These are phyloP conservation scores for Ceratoteleas bidentatus DNA, from an alignment of 1,140 invertebrate genomes.

Conservation along the genomic window DNA sequence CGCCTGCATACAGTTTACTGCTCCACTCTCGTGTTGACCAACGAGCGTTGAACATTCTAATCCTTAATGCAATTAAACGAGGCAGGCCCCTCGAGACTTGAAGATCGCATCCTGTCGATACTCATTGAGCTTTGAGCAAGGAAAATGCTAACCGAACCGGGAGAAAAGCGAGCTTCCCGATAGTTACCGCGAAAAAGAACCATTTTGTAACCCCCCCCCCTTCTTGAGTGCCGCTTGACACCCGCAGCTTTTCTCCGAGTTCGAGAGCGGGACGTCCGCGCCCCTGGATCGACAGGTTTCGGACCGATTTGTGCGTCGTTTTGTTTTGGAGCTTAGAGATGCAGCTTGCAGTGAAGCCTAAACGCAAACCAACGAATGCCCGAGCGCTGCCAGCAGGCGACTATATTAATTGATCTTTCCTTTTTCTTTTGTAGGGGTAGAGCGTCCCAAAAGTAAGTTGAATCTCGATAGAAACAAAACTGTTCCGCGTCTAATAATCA, in stretches of 20 bases:
- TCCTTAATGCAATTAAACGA: conserved; percentile 59
- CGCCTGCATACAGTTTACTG: conserved; percentile 43
- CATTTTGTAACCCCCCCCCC: too few relatives aligned
- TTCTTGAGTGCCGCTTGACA: too few relatives aligned
- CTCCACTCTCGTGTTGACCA: conserved; percentile 49
- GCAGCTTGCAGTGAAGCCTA: conserved; percentile 40
- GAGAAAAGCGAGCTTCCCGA: conserved; percentile 29
- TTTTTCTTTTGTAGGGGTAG: conserved; percentile 82
- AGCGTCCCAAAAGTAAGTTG: conserved; percentile 82
- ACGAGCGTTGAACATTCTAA: conserved; percentile 57
- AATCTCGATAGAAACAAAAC: conserved; percentile 73
- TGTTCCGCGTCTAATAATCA: conserved; percentile 77
- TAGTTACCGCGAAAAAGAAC: too few relatives aligned
- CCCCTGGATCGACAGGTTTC: conserved; percentile 53
- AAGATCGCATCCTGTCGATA: conserved; percentile 61
- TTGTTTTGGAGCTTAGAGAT: conserved; percentile 45
- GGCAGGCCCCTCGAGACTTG: conserved; percentile 49
- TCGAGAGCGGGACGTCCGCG: not conserved
- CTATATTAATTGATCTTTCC: conserved; percentile 77
- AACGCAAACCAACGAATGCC: conserved; percentile 22
- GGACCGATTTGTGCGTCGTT: conserved; percentile 39
- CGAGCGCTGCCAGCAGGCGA: conserved; percentile 15
- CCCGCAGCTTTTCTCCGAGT: conserved; percentile 41
- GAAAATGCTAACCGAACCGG: conserved; percentile 33
- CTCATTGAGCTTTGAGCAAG: conserved; percentile 32